Conservation (phyloP, 1,140 invertebrate genomes). For the Ladona fulva region DNA sequence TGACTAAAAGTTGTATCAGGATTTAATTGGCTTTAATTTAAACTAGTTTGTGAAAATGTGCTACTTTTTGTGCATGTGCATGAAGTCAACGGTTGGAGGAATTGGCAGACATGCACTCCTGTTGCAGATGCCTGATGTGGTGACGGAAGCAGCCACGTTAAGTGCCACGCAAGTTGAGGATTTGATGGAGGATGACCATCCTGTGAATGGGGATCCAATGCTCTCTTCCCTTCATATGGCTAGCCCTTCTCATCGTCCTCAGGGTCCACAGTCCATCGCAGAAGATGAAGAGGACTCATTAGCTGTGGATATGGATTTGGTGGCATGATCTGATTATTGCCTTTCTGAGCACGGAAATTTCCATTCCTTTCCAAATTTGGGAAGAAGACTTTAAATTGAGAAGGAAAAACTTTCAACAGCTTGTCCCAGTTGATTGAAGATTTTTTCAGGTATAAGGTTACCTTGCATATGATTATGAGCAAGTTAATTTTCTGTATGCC, state of each 20-base stretch:
- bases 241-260: constrained; percentile 16
- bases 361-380: neutral
- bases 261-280: neutral
- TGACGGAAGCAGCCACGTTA: constrained; percentile 42
- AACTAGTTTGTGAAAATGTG: neutral
- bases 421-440: too few species aligned
- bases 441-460: too few species aligned
- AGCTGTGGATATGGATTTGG: neutral
- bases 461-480: too few species aligned
- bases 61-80: neutral
- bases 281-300: neutral
- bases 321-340: neutral
- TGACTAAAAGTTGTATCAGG: too few species aligned
- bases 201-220: constrained; percentile 59
- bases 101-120: neutral
- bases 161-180: constrained; percentile 65
- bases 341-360: neutral
- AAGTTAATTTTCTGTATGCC: too few species aligned
- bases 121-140: constrained; percentile 45
- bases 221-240: constrained; percentile 46
- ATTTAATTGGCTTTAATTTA: too few species aligned
- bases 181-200: constrained; percentile 72
- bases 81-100: neutral
- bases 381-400: neutral
- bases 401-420: neutral